phyloP scores from a whole-genome alignment of 2,888 invertebrate genomes.

The Brenthis ino region DNA sequence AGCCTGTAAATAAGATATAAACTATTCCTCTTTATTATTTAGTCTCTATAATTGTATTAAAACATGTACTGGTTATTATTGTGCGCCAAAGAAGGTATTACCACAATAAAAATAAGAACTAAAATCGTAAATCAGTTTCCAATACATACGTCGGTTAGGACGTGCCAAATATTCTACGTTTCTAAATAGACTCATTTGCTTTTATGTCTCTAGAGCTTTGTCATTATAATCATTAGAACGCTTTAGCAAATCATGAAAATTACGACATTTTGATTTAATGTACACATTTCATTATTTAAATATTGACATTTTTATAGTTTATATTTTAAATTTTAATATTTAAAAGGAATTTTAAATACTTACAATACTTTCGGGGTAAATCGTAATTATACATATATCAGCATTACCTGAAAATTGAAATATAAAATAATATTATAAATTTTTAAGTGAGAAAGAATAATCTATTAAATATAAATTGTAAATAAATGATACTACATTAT shows the following conservation, averaged over 20 bases:
- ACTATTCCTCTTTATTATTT: no score
- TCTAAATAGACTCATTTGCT: conserved; percentile 38
- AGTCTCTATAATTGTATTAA: no score
- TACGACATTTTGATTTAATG: background rate
- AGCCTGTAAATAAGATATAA: no score
- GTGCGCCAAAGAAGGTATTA: background rate
- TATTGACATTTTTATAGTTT: no score
- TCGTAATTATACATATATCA: background rate
- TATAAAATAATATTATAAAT: background rate
- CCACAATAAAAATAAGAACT: conserved; percentile 1
- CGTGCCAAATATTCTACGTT: conserved; percentile 28
- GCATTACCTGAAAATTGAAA: conserved; percentile 23
- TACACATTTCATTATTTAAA: no score
- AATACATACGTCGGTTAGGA: background rate
- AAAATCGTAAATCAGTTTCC: conserved; percentile 24
- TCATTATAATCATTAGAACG: conserved; percentile 29
- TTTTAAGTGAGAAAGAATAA: no score
- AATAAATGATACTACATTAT: no score
- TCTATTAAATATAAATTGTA: no score
- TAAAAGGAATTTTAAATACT: no score
- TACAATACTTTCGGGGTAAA: no score
- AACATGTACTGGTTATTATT: no score
- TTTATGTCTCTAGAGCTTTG: conserved; percentile 31
- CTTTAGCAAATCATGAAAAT: conserved; percentile 14
- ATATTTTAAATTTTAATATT: no score